phyloP scores from a whole-genome alignment of 2,113 vertebrate genomes.

The Thryonomys swinderianus region DNA sequence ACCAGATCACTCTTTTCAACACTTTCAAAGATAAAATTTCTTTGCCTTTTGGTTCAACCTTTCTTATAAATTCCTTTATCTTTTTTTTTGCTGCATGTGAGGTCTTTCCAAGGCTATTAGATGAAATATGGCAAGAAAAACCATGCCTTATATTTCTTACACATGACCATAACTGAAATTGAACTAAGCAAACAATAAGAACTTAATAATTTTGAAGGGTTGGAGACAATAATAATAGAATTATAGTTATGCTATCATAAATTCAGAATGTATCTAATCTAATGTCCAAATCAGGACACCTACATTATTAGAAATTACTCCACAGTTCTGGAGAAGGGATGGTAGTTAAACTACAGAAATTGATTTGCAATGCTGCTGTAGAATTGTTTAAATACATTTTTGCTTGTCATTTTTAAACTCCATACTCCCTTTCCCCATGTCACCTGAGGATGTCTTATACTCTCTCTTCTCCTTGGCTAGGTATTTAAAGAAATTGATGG shows the following conservation, averaged over 20 bases:
- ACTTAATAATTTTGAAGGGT: neutral
- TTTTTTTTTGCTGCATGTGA: neutral
- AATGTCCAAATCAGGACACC: neutral
- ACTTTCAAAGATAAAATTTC: slow-evolving; percentile 12
- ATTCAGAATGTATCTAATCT: slow-evolving; percentile 7
- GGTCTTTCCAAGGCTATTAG: neutral
- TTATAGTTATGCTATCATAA: neutral
- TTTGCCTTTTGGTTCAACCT: slow-evolving; percentile 22
- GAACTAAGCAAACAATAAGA: slow-evolving; percentile 46
- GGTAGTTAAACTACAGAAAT: neutral
- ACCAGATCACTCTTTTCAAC: neutral
- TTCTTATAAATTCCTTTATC: neutral
- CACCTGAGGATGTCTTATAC: neutral
- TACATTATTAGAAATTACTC: neutral
- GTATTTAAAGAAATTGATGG: neutral
- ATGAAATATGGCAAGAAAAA: slow-evolving; percentile 50
- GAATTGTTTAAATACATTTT: slow-evolving; percentile 35
- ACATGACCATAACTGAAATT: neutral
- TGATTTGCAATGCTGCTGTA: neutral
- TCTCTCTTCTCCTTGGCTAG: neutral
- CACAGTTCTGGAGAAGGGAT: neutral
- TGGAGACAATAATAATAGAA: slow-evolving; percentile 27
- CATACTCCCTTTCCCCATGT: neutral
- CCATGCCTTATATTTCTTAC: neutral
- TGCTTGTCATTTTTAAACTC: neutral